Base-by-base conservation (phyloP, 2,888 invertebrate species). In the Macaria notata region DNA sequence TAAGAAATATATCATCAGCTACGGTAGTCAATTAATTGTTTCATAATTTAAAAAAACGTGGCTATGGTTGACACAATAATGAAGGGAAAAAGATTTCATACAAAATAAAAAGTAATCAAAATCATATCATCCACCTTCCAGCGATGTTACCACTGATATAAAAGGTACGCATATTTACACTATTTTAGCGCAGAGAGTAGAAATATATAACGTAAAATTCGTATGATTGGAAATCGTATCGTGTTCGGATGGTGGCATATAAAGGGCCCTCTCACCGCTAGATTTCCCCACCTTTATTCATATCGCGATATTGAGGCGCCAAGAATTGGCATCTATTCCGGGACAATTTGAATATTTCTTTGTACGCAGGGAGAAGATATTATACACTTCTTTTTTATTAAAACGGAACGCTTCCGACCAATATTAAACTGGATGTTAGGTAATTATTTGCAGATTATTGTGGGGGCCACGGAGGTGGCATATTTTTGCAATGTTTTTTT, bases 311-410 rank as follows among this genome's bases (percentile, higher is more conserved):
- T 72, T 72, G 69, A 70, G 54, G 54, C 52, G 54, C 52, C 44
- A 49, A 57, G 68, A 70, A 70, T 71, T 65, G 67, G 67, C 72
- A 70, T 67, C 67, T 68, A 63, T 72, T 68, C 66, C 49, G 65
- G 63, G 58, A 68, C 69, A 65, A 72, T 73, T 73, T 73, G 73
- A 73, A 73, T 72, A 70, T 65, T 66, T 67, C 69, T 69, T 65
- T 57, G 55, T 54, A 59, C 69, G 63, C 62, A 67, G 64, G 65
- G 66, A 45, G 55, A 64, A 52, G 59, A 53, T 56, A 55, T 61
- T 61, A 57, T 52, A 57, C 51, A 50, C 39, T 49, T 54, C 36
- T 39, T 51, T 56, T 54, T 48, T 41, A 49, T 56, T 42, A 38
- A 54, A 57, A 52, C 48, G 54, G 44, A 45, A 46, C 46, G 38